Evolutionary conservation across 2,113 vertebrate genomes (phyloP).

Genomic region (Puffinus mauretanicus): DNA sequence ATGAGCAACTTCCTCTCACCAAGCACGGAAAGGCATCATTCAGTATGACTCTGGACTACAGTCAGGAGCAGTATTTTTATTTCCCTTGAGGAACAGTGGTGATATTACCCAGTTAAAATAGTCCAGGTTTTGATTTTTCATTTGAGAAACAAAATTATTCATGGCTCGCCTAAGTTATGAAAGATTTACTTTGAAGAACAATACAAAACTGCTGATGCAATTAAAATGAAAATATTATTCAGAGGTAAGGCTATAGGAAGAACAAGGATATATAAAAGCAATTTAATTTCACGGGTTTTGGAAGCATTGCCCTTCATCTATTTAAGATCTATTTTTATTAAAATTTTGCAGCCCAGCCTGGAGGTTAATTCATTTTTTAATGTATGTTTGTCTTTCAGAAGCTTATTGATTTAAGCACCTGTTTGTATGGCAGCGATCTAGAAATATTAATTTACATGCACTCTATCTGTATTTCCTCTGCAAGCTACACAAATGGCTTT

Average conservation of each 20-base stretch:
- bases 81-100: neutral
- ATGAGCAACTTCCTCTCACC: neutral
- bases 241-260: neutral
- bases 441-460: neutral
- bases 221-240: slow-evolving; percentile 20
- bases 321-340: slow-evolving; percentile 17
- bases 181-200: neutral
- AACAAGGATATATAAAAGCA: neutral
- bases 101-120: neutral
- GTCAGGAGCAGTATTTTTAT: neutral
- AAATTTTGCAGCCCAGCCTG: neutral
- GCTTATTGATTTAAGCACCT: neutral
- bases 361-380: neutral
- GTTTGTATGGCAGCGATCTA: neutral
- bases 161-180: neutral
- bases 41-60: neutral
- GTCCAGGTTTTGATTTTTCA: neutral
- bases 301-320: neutral
- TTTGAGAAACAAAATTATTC: slow-evolving; percentile 7
- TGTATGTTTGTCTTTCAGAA: neutral
- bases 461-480: neutral
- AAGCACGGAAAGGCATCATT: neutral
- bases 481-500: neutral
- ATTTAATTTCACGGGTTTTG: neutral
- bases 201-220: neutral